Base-by-base conservation (phyloP, 2,113 vertebrate species). In the Hemichromis elongatus region DNA sequence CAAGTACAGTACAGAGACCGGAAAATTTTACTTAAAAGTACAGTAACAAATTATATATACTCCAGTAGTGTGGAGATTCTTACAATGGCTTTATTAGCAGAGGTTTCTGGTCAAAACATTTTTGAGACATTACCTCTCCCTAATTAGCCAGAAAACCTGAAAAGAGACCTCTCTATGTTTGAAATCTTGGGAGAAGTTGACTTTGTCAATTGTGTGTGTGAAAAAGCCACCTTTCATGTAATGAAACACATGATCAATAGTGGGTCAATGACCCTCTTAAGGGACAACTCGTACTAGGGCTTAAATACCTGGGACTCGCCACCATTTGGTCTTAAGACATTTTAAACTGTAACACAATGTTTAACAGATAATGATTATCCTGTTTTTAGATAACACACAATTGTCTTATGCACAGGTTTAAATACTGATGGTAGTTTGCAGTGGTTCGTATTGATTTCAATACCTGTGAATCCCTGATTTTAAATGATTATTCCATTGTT, bases 281-380 rank as follows among this genome's bases (percentile, higher is more conserved):
- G 57, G 5, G 57, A 33, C 57, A 61, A 33, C 28, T 59, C 0
- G 5, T 16, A 33, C 2, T 33, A 33, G 6, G 7, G 33, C 33
- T 7, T 33, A 33, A 33, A 33, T 33, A 59, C 5, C 6, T 61
- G 57, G 16, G 57, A 59, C 9, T 59, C 57, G 33, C 57, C 28
- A 59, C 16, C 57, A 33, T 59, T 19, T 59, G 16, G 0, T 11
- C 57, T 61, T n/a, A n/a, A n/a, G n/a, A n/a, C n/a, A n/a, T n/a
- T n/a, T n/a, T n/a, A n/a, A n/a, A n/a, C n/a, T n/a, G n/a, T n/a
- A n/a, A n/a, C n/a, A n/a, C n/a, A n/a, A n/a, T n/a, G n/a, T n/a
- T n/a, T n/a, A n/a, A n/a, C n/a, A n/a, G n/a, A n/a, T n/a, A n/a
- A n/a, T n/a, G n/a, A n/a, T n/a, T n/a, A n/a, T n/a, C n/a, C n/a